Evolutionary conservation across 2,797 vertebrate species (phyloP).

Genomic region (Darevskia nairensis): DNA sequence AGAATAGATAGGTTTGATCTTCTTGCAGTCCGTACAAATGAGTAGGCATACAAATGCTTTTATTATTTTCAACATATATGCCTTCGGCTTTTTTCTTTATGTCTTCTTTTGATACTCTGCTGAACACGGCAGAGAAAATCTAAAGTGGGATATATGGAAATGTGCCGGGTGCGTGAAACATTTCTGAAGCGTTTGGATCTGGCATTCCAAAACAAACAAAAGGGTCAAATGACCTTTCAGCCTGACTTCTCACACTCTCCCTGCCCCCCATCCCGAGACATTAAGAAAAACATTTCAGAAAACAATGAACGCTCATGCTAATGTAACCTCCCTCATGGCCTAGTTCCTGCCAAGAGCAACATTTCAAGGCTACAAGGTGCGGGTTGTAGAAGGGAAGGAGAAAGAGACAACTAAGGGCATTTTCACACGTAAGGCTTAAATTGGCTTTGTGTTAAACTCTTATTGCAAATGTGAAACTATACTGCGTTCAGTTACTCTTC

Average conservation of each 20-base stretch:
- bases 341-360: constrained; percentile 75
- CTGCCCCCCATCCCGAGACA: constrained; percentile 56
- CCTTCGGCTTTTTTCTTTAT: constrained; percentile 48
- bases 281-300: constrained; percentile 77
- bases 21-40: background rate
- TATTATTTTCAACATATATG: constrained; percentile 27
- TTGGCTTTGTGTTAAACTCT: constrained; percentile 2
- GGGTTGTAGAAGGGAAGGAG: constrained; percentile 57
- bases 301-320: constrained; percentile 74
- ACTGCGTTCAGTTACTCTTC: constrained; percentile 5
- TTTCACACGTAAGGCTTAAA: constrained; percentile 12
- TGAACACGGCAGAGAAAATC: constrained; percentile 65
- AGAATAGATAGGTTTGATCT: no score
- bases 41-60: background rate
- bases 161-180: constrained; percentile 73
- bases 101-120: constrained; percentile 48
- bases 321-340: constrained; percentile 73
- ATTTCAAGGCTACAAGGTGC: constrained; percentile 74
- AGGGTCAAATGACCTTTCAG: constrained; percentile 74
- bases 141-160: constrained; percentile 65
- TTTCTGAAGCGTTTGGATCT: constrained; percentile 74
- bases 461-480: background rate
- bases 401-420: constrained; percentile 61
- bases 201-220: constrained; percentile 77
- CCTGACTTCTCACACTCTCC: constrained; percentile 64